phyloP scores from a whole-genome alignment of 2,888 invertebrate species.

The Baccha elongata region DNA sequence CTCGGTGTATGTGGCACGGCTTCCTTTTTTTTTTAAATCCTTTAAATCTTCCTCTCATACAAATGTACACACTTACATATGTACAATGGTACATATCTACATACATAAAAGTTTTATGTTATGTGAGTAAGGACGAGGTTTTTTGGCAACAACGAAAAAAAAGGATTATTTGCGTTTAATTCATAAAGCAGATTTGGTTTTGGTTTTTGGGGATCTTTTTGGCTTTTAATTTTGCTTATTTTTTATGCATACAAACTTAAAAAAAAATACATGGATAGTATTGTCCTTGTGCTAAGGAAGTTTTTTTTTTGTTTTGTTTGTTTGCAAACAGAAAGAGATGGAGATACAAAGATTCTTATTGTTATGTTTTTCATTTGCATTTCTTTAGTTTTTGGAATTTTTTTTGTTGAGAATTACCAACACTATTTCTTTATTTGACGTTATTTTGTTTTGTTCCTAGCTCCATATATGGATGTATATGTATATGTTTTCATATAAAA shows the following conservation, averaged over 20 bases:
- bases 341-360: conserved; percentile 49
- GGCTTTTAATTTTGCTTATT: conserved; percentile 15
- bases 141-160: conserved; percentile 21
- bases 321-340: conserved; percentile 6
- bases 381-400: conserved; percentile 14
- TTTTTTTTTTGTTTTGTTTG: neutral
- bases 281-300: conserved; percentile 26
- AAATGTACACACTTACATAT: neutral
- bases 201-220: conserved; percentile 32
- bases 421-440: conserved; percentile 46
- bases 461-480: conserved; percentile 20
- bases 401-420: conserved; percentile 31
- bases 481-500: conserved; percentile 3
- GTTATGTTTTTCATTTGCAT: conserved; percentile 43
- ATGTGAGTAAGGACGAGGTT: conserved; percentile 1
- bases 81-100: too few relatives aligned
- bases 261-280: neutral
- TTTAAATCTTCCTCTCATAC: conserved; percentile 23
- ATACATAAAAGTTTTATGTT: conserved; percentile 14
- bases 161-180: conserved; percentile 57
- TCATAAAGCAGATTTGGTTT: conserved; percentile 54
- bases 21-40: conserved; percentile 26
- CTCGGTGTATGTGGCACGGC: conserved; percentile 18
- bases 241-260: neutral
- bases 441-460: conserved; percentile 1